phyloP scores from a whole-genome alignment of 2,888 invertebrate genomes.

The Dendrolimus houi region DNA sequence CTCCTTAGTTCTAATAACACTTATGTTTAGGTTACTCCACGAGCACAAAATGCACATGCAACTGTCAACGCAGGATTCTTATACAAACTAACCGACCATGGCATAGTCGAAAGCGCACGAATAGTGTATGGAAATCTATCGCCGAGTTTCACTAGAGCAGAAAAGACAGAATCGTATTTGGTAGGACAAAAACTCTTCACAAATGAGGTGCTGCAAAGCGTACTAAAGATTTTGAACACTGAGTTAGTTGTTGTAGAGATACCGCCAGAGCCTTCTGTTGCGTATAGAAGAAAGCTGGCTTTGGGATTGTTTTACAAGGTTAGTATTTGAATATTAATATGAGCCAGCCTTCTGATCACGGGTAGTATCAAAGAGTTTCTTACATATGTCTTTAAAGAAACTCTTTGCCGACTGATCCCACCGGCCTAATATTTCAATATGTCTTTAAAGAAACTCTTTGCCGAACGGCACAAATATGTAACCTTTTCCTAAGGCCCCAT shows the following conservation, averaged over 20 bases:
- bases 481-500: no score
- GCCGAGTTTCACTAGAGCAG: constrained; percentile 54
- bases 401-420: no score
- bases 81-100: constrained; percentile 57
- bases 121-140: constrained; percentile 78
- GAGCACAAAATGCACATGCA: constrained; percentile 84
- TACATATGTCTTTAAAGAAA: no score
- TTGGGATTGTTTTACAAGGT: constrained; percentile 68
- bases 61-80: constrained; percentile 84
- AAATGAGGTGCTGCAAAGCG: constrained; percentile 48
- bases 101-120: constrained; percentile 16
- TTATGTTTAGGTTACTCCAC: constrained; percentile 78
- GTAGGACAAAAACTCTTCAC: constrained; percentile 50
- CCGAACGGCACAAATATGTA: no score
- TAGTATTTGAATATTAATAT: neutral
- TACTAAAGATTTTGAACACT: constrained; percentile 24
- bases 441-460: no score
- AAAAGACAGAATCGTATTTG: constrained; percentile 62
- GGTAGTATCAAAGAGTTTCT: no score
- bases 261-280: constrained; percentile 72
- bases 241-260: constrained; percentile 34
- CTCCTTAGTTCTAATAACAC: no score
- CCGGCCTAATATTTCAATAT: no score
- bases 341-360: no score
- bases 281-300: constrained; percentile 76